Evolutionary conservation across 2,797 vertebrate species (phyloP), one percentile per base, ranked within the genome.

Genomic region (Cossypha heuglini): DNA sequence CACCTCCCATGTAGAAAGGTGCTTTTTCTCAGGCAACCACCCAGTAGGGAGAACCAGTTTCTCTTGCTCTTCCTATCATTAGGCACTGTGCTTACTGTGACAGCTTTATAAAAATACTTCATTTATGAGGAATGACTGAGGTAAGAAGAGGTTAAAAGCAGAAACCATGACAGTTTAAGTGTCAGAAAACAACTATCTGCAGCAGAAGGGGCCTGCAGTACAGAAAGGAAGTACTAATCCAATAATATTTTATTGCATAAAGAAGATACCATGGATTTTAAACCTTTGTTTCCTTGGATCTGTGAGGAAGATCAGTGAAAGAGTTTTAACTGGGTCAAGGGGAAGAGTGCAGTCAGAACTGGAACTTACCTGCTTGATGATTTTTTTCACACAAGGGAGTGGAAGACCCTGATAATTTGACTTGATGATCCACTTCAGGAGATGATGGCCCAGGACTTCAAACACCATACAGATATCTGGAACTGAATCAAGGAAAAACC

Each of bases 361-460:
- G 63, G n/a, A 96, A 97, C 94, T 51, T 97, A 99, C 99, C 98
- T 99, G 99, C 62, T 97, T 97, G 94, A 99, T 99, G 90, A 99
- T 99, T 98, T 98, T 99, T 98, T 99, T 99, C 73, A 99, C 99
- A 93, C 99, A 99, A 55, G 98, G 98, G 31, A 98, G 97, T 0
- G 99, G 99, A 90, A 99, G 98, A 29, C 99, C 99, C 97, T 99
- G 99, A 96, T 99, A 99, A 97, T 99, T 99, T 14, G 99, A 99
- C 93, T 99, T 99, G 97, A 99, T 99, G 97, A 99, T 99, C 99
- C 99, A 99, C 96, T 99, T 99, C 42, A 99, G 98, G 18, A 99
- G 98, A 97, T 99, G 99, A 96, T 99, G 99, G 5, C 99, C 99
- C 80, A 99, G 97, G 74, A 99, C 99, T 97, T 99, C 99, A 97